Evolutionary conservation across 2,113 vertebrate genomes (phyloP).

Genomic region (Microtus montanus): DNA sequence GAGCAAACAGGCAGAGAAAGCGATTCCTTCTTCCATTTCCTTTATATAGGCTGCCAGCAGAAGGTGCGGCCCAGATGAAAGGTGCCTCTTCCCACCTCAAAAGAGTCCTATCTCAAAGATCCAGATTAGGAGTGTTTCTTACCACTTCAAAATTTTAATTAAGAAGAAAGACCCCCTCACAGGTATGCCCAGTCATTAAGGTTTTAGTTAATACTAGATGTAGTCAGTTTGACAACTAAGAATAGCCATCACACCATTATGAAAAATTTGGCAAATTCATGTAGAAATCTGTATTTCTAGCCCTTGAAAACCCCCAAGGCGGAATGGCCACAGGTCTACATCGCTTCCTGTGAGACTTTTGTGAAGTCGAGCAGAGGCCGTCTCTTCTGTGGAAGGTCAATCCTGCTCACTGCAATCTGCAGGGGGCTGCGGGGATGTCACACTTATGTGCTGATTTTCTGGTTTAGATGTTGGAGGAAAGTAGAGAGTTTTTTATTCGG

Average conservation of each 20-base stretch:
- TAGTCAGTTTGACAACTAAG: neutral
- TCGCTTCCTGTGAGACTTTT: neutral
- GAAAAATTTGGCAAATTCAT: neutral
- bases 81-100: neutral
- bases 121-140: neutral
- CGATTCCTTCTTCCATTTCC: neutral
- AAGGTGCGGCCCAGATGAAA: neutral
- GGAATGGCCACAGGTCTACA: no score
- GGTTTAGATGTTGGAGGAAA: neutral
- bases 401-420: neutral
- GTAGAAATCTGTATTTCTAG: neutral
- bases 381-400: neutral
- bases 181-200: neutral
- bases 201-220: neutral
- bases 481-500: neutral
- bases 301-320: neutral
- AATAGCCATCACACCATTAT: neutral
- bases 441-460: neutral
- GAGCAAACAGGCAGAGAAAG: neutral
- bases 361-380: fast-evolving
- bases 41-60: neutral
- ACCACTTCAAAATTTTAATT: neutral
- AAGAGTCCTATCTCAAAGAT: neutral
- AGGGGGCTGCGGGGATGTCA: neutral
- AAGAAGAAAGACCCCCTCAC: neutral